A percentile compares a stretch with the other conserved stretches of the same genome.
These are phyloP conservation scores for Gambusia holbrooki DNA, from an alignment of 2,113 vertebrate species.

Conservation along the genomic window DNA sequence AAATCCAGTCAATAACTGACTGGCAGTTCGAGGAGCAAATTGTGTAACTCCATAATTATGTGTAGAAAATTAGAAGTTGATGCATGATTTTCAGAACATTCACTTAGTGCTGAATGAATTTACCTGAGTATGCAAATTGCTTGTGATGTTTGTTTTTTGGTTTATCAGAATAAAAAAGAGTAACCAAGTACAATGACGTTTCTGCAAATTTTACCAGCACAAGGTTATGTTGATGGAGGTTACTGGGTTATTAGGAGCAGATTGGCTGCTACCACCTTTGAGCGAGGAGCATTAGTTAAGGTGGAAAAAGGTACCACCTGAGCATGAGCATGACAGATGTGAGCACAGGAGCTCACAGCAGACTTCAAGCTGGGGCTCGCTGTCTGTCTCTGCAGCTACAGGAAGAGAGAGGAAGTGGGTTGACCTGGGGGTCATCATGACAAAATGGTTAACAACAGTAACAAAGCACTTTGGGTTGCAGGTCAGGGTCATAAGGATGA, in stretches of 20 bases:
- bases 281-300: slow-evolving; percentile 64
- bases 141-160: too few species aligned
- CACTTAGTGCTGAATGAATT: too few species aligned
- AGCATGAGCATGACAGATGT: slow-evolving; percentile 72
- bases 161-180: slow-evolving; percentile 36
- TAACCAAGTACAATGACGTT: slow-evolving; percentile 41
- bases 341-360: slow-evolving; percentile 42
- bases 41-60: too few species aligned
- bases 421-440: slow-evolving; percentile 64
- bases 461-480: slow-evolving; percentile 54
- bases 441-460: slow-evolving; percentile 73
- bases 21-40: too few species aligned
- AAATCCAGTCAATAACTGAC: too few species aligned
- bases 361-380: slow-evolving; percentile 51
- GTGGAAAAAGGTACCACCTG: slow-evolving; percentile 69
- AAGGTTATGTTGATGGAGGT: slow-evolving; percentile 61
- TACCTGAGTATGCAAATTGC: too few species aligned
- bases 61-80: too few species aligned
- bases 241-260: slow-evolving; percentile 68
- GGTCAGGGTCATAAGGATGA: slow-evolving; percentile 64
- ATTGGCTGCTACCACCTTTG: slow-evolving; percentile 64
- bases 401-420: slow-evolving; percentile 69
- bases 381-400: slow-evolving; percentile 51
- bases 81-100: too few species aligned
- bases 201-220: slow-evolving; percentile 38